phyloP scores from a whole-genome alignment of 2,888 invertebrate species.

The Loripinus fragilis region DNA sequence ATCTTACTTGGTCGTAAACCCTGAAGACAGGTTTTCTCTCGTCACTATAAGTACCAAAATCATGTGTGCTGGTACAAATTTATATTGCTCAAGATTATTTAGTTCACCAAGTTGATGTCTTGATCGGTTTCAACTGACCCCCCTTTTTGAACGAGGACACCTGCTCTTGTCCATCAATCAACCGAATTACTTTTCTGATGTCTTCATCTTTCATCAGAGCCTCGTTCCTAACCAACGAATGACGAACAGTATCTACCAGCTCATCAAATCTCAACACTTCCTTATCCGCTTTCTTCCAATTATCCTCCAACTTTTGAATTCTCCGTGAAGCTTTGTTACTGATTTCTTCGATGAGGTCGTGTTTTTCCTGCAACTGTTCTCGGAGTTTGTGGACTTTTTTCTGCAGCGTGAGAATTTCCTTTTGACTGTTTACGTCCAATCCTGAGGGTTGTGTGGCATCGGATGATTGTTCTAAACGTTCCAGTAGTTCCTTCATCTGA shows the following conservation, averaged over 20 bases:
- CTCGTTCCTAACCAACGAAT: conserved; percentile 10
- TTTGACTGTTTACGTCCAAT: conserved; percentile 28
- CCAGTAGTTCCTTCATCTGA: conserved; percentile 58
- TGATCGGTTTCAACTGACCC: conserved; percentile 34
- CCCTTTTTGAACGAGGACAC: conserved; percentile 16
- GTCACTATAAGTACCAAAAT: too few relatives aligned
- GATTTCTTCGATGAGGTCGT: conserved; percentile 63
- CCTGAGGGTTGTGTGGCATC: not conserved
- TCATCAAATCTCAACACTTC: conserved; percentile 74
- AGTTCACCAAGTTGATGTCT: conserved; percentile 23
- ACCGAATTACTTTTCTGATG: conserved; percentile 27
- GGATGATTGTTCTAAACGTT: conserved; percentile 41
- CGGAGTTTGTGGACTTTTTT: conserved; percentile 47
- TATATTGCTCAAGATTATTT: too few relatives aligned
- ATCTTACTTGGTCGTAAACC: too few relatives aligned
- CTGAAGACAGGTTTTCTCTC: too few relatives aligned
- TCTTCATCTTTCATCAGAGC: conserved; percentile 25
- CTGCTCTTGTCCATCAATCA: conserved; percentile 42
- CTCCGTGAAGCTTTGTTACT: conserved; percentile 64
- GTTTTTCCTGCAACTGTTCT: conserved; percentile 59
- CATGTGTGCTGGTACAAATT: too few relatives aligned
- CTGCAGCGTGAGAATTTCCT: conserved; percentile 44
- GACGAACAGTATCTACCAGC: conserved; percentile 59
- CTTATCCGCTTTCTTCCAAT: conserved; percentile 73
- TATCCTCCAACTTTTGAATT: conserved; percentile 62